Evolutionary conservation across 2,797 vertebrate species (phyloP).

Genomic region (Tachyglossus aculeatus): DNA sequence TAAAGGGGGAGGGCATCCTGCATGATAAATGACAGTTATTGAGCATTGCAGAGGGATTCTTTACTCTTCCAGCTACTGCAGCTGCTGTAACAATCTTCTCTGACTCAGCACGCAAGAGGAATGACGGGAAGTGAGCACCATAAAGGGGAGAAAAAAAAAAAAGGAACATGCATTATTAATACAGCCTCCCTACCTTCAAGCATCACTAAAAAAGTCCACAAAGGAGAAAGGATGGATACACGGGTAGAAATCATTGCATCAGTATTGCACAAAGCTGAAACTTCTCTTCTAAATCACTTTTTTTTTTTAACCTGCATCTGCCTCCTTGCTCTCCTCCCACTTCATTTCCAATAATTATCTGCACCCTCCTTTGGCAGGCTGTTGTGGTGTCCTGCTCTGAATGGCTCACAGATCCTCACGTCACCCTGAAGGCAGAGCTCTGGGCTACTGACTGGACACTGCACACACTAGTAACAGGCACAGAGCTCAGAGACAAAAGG

Average conservation of each 20-base stretch:
- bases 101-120: slow-evolving; percentile 73
- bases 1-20: background rate
- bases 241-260: background rate
- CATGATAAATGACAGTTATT: slow-evolving; percentile 38
- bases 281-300: background rate
- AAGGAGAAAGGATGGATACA: slow-evolving; percentile 2
- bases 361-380: background rate
- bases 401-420: background rate
- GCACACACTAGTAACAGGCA: no score
- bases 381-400: background rate
- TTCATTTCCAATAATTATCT: background rate
- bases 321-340: background rate
- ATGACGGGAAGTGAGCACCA: slow-evolving; percentile 53
- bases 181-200: slow-evolving; percentile 58
- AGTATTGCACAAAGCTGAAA: background rate
- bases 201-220: slow-evolving; percentile 56
- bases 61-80: slow-evolving; percentile 22
- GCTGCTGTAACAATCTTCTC: slow-evolving; percentile 57
- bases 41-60: slow-evolving; percentile 53
- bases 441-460: fast-evolving
- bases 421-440: background rate
- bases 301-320: background rate
- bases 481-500: no score
- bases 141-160: slow-evolving; percentile 44
- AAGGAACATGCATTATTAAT: slow-evolving; percentile 71